These are phyloP conservation scores for Ceyx melanurus DNA, from an alignment of 2,113 vertebrate genomes.

Conservation along the genomic window DNA sequence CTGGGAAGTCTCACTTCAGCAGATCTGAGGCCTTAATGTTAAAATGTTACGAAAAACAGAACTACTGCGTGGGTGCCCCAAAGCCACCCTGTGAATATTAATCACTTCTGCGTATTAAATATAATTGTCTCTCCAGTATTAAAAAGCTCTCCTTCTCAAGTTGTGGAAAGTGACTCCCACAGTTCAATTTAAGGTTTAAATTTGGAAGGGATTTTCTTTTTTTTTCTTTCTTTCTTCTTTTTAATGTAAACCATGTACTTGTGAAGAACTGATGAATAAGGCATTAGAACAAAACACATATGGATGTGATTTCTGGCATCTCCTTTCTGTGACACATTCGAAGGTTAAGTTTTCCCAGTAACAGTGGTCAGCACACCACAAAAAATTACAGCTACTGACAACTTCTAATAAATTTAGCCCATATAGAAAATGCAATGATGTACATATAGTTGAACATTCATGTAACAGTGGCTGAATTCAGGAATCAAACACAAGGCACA, in stretches of 20 bases:
- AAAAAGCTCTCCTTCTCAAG: slow-evolving; percentile 27
- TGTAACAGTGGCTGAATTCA: neutral
- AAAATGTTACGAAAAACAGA: neutral
- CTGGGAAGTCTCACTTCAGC: neutral
- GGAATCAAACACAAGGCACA: neutral
- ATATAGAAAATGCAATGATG: rapidly evolving
- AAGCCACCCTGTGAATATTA: slow-evolving; percentile 32
- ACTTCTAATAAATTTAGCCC: neutral
- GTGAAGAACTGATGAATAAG: neutral
- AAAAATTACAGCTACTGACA: neutral
- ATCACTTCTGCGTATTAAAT: neutral
- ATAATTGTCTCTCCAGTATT: neutral
- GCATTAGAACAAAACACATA: neutral
- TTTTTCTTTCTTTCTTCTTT: neutral
- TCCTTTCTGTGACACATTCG: neutral
- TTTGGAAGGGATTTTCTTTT: neutral
- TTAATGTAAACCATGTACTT: neutral
- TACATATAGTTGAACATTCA: neutral
- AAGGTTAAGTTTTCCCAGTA: neutral
- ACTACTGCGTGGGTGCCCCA: slow-evolving; percentile 49
- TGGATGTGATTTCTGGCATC: neutral
- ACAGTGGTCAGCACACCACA: neutral
- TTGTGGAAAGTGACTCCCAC: slow-evolving; percentile 31
- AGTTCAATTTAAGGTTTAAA: slow-evolving; percentile 5
- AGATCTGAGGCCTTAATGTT: neutral